Evolutionary conservation across 2,797 vertebrate species (phyloP).

Genomic region (Ataeniobius toweri): DNA sequence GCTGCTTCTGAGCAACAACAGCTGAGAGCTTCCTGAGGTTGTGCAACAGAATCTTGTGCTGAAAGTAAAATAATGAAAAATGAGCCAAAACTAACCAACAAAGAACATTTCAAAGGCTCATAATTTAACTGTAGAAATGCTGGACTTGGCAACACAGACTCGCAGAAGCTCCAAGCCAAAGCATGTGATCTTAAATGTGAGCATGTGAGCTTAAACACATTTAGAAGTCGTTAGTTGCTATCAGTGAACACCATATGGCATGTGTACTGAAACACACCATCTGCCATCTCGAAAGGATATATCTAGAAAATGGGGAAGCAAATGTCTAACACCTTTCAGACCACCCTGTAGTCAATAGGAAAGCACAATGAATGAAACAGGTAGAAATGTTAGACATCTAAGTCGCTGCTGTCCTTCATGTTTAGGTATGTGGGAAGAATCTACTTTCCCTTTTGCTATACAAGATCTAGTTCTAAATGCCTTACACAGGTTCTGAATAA

Average conservation of each 20-base stretch:
- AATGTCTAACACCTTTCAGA: not conserved
- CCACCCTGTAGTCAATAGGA: not conserved
- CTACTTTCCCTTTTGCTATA: not conserved
- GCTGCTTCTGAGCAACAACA: constrained; percentile 24
- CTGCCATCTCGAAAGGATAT: not conserved
- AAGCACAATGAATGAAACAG: too few relatives aligned
- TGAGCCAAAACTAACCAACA: constrained; percentile 7
- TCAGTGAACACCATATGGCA: not conserved
- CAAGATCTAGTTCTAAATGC: not conserved
- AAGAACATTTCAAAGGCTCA: constrained; percentile 16
- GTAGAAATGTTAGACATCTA: not conserved
- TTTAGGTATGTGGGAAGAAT: not conserved
- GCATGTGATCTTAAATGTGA: too few relatives aligned
- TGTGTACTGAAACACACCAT: not conserved
- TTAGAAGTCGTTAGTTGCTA: constrained; percentile 10
- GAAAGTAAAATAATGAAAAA: not conserved
- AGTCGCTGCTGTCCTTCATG: not conserved
- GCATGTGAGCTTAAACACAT: constrained; percentile 5
- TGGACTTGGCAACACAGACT: constrained; percentile 11
- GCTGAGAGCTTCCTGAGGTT: constrained; percentile 37
- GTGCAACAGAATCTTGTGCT: not conserved
- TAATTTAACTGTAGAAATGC: constrained; percentile 18
- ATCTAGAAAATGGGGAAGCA: too few relatives aligned
- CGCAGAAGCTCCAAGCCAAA: constrained; percentile 16
- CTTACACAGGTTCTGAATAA: not conserved